These are phyloP conservation scores for Drosophila punjabiensis DNA, from an alignment of 1,140 invertebrate species.

Conservation along the genomic window DNA sequence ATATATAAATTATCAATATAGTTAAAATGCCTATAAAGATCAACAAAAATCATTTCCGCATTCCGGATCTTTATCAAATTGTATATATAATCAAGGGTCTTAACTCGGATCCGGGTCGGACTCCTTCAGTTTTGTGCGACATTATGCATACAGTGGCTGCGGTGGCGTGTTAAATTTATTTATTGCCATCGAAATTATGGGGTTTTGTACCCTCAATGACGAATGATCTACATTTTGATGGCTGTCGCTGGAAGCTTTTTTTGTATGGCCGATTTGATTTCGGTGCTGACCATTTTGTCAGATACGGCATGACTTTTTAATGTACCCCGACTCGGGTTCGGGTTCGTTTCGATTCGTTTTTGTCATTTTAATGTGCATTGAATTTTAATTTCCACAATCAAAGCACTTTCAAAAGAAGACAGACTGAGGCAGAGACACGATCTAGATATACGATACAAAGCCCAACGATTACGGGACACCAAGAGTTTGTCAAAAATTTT, in stretches of 20 bases:
- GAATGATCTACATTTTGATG: constrained; percentile 81
- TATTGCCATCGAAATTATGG: constrained; percentile 71
- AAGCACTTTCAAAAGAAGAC: constrained; percentile 51
- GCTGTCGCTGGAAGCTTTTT: constrained; percentile 32
- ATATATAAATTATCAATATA: neutral
- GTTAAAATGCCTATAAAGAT: too few species aligned
- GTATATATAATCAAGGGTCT: neutral
- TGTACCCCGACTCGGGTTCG: constrained; percentile 45
- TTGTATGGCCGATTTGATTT: constrained; percentile 40
- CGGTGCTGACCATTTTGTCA: constrained; percentile 53
- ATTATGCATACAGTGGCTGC: constrained; percentile 58
- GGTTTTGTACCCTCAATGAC: constrained; percentile 72
- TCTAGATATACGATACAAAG: constrained; percentile 46
- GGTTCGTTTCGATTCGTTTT: constrained; percentile 66
- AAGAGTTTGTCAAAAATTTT: constrained; percentile 80
- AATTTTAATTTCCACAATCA: constrained; percentile 80
- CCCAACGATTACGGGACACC: constrained; percentile 41
- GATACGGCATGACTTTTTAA: constrained; percentile 77
- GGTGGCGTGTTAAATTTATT: constrained; percentile 79
- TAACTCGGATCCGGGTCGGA: constrained; percentile 6
- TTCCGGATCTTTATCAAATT: constrained; percentile 2
- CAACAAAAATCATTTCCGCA: neutral
- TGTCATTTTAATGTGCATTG: constrained; percentile 81
- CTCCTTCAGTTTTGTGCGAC: constrained; percentile 23
- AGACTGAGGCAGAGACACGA: constrained; percentile 24